These are phyloP conservation scores for Wasmannia auropunctata DNA, from an alignment of 1,140 invertebrate genomes.

Conservation along the genomic window DNA sequence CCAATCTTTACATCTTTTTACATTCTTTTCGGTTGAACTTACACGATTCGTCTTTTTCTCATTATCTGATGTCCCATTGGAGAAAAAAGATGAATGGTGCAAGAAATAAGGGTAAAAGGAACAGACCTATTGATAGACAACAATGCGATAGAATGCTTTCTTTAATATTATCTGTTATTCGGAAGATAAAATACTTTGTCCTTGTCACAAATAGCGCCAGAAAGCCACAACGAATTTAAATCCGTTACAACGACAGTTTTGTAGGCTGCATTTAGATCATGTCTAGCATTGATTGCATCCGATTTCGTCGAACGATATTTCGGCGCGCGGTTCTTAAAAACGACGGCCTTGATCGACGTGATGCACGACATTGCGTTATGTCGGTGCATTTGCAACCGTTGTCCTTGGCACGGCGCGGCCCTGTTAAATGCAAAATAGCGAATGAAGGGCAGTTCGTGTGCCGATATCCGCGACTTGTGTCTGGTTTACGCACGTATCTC, in stretches of 20 bases:
- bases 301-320: neutral
- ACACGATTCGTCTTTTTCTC: too few relatives aligned
- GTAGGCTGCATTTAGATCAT: neutral
- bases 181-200: too few relatives aligned
- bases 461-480: slow-evolving; percentile 20
- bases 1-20: too few relatives aligned
- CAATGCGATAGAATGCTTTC: neutral
- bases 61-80: too few relatives aligned
- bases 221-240: neutral
- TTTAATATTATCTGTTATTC: neutral
- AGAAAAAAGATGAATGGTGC: too few relatives aligned
- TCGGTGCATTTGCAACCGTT: slow-evolving; percentile 21
- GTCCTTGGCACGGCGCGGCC: slow-evolving; percentile 12
- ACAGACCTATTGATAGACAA: too few relatives aligned
- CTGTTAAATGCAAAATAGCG: slow-evolving; percentile 39
- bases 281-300: neutral
- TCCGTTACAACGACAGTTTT: neutral
- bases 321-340: neutral
- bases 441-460: slow-evolving; percentile 16
- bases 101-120: too few relatives aligned
- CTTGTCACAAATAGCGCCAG: neutral
- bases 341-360: neutral
- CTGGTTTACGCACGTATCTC: slow-evolving; percentile 22
- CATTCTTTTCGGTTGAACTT: too few relatives aligned
- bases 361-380: slow-evolving; percentile 5